Percentiles rank a stretch among this genome's conserved stretches.
Conservation (phyloP, 1,140 invertebrate genomes). For the Drosophila arizonae region DNA sequence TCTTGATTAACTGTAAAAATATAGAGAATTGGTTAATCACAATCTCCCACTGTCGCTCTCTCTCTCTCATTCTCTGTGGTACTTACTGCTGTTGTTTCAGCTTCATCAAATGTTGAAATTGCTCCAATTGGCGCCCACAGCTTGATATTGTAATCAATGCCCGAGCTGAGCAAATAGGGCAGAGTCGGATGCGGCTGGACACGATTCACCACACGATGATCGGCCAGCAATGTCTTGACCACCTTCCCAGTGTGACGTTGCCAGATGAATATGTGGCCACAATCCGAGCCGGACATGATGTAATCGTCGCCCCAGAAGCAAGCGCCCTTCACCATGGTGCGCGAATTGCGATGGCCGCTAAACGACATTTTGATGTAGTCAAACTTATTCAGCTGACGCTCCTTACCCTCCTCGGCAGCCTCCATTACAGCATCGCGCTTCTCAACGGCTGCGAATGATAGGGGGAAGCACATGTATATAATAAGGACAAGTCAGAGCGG, state of each 20-base stretch:
- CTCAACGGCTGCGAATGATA: not conserved
- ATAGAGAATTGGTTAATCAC: not conserved
- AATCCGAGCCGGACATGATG: constrained; percentile 94
- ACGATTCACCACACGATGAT: constrained; percentile 94
- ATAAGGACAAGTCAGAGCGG: too few relatives aligned
- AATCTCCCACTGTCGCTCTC: not conserved
- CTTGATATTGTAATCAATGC: constrained; percentile 96
- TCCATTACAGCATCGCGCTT: not conserved
- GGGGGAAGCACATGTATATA: too few relatives aligned
- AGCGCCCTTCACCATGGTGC: constrained; percentile 95
- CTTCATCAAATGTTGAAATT: constrained; percentile 86
- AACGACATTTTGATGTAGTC: constrained; percentile 87
- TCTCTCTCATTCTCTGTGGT: not conserved
- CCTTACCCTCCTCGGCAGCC: not conserved
- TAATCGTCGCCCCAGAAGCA: constrained; percentile 94
- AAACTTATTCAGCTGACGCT: constrained; percentile 39
- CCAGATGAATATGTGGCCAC: constrained; percentile 91
- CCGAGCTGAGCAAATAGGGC: constrained; percentile 92
- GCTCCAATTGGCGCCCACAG: constrained; percentile 90
- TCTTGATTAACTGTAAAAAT: constrained; percentile 88
- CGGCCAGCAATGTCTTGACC: constrained; percentile 92
- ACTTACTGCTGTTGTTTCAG: constrained; percentile 88
- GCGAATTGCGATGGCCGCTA: constrained; percentile 92
- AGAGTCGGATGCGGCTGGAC: constrained; percentile 92
- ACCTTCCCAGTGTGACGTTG: constrained; percentile 86